Percentiles rank a stretch among this genome's conserved stretches.
These are phyloP conservation scores for Agrilus cyanescens DNA, from an alignment of 2,888 invertebrate species.

Conservation along the genomic window DNA sequence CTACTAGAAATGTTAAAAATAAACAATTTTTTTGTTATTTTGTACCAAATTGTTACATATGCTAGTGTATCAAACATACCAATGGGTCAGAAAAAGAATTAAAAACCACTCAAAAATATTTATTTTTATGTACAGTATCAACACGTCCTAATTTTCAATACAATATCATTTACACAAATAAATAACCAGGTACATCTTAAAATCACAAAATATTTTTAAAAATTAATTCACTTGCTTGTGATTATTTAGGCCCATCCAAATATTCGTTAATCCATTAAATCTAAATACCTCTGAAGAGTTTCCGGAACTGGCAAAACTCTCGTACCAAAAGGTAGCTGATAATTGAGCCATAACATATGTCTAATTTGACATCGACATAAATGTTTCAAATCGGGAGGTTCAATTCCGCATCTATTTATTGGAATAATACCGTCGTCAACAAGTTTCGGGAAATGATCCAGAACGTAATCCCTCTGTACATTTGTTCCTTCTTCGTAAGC, in stretches of 20 bases:
- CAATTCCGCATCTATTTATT: constrained; percentile 45
- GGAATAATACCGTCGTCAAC: constrained; percentile 48
- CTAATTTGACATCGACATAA: constrained; percentile 61
- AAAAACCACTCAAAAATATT: no score
- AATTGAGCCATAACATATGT: constrained; percentile 51
- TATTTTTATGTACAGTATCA: no score
- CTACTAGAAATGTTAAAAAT: no score
- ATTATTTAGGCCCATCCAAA: not conserved
- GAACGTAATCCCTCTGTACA: constrained; percentile 17
- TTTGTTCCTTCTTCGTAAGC: constrained; percentile 7
- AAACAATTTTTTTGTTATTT: no score
- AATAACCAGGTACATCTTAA: no score
- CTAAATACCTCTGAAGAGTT: constrained; percentile 56
- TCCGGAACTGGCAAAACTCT: constrained; percentile 54
- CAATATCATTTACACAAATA: no score
- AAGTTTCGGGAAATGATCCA: constrained; percentile 37
- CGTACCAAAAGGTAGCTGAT: constrained; percentile 65
- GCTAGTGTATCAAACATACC: no score
- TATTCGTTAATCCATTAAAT: constrained; percentile 50
- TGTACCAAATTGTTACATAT: no score
- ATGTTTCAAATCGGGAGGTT: constrained; percentile 62
- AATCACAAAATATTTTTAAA: not conserved
- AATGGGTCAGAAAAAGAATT: no score
- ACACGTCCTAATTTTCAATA: no score
- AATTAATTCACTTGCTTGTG: not conserved